phyloP scores from a whole-genome alignment of 2,888 invertebrate species.

The Epinotia bilunana region DNA sequence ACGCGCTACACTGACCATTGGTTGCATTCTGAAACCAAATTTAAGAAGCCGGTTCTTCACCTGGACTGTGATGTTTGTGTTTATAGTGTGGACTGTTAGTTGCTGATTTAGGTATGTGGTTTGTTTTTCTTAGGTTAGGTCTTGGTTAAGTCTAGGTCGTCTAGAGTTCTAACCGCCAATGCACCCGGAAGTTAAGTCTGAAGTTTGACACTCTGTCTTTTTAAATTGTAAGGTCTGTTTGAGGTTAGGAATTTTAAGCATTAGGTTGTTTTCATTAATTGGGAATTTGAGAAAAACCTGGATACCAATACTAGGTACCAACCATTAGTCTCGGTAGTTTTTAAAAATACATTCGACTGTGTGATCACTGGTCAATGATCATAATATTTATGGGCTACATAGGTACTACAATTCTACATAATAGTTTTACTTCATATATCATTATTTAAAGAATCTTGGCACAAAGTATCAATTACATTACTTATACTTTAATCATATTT shows the following conservation, averaged over 20 bases:
- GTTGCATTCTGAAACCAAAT: constrained; percentile 74
- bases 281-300: not conserved
- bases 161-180: not conserved
- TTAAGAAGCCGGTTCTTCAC: constrained; percentile 69
- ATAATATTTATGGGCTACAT: not conserved
- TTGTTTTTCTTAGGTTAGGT: constrained; percentile 40
- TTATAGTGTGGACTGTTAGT: constrained; percentile 63
- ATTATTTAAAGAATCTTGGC: not conserved
- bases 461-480: not conserved
- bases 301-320: not conserved
- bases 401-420: not conserved
- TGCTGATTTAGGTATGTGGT: constrained; percentile 58
- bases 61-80: constrained; percentile 69
- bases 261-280: not conserved
- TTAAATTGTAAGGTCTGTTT: constrained; percentile 14
- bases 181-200: not conserved
- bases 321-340: too few species aligned
- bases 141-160: constrained; percentile 16
- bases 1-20: constrained; percentile 79
- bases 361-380: too few species aligned
- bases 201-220: not conserved
- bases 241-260: constrained; percentile 16
- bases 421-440: not conserved
- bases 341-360: too few species aligned
- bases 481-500: too few species aligned